Conservation (phyloP, 2,888 invertebrate species). For the Nomada fabriciana region DNA sequence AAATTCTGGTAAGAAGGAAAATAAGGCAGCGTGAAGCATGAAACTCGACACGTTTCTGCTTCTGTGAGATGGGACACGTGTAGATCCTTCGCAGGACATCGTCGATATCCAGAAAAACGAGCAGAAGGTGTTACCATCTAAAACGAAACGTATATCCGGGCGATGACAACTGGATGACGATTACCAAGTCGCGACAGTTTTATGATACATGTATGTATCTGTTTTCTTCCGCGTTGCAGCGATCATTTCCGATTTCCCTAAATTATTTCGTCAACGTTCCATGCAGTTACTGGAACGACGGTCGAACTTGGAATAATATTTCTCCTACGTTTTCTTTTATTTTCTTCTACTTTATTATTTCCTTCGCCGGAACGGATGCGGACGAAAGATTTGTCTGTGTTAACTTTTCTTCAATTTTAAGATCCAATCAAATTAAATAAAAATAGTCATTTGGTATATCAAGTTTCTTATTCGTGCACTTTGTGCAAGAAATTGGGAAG, state of each 20-base stretch:
- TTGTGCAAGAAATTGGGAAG: no score
- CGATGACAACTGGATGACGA: slow-evolving; percentile 63
- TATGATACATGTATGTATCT: slow-evolving; percentile 2
- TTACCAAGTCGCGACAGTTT: slow-evolving; percentile 51
- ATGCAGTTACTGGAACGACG: slow-evolving; percentile 23
- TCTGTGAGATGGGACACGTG: neutral
- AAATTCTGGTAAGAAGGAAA: neutral
- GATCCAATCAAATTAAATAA: no score
- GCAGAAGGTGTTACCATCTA: slow-evolving; percentile 7
- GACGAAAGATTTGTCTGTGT: no score
- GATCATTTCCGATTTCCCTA: slow-evolving; percentile 50
- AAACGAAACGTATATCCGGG: slow-evolving; percentile 62
- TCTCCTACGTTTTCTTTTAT: neutral
- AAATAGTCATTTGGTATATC: no score
- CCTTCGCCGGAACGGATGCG: no score
- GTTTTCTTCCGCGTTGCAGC: neutral
- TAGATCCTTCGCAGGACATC: slow-evolving; percentile 5
- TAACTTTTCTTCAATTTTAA: no score
- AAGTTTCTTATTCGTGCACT: no score
- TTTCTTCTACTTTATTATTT: no score
- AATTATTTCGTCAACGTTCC: slow-evolving; percentile 44
- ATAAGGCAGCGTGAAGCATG: slow-evolving; percentile 13
- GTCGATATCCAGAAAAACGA: slow-evolving; percentile 22
- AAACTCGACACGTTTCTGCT: slow-evolving; percentile 35
- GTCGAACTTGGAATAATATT: slow-evolving; percentile 30